phyloP scores from a whole-genome alignment of 2,797 vertebrate genomes.

The Alca torda region DNA sequence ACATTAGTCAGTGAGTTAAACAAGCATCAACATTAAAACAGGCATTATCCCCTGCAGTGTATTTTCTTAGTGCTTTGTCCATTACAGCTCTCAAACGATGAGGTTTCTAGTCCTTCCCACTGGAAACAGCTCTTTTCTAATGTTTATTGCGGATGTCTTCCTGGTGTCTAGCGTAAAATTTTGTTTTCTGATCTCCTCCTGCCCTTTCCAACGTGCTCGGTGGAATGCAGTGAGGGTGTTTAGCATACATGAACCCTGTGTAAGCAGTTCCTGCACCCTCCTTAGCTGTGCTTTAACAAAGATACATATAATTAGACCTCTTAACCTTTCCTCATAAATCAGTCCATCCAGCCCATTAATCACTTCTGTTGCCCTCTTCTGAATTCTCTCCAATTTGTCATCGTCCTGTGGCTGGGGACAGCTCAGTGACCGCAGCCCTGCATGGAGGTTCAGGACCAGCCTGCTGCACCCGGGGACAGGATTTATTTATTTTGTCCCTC shows the following conservation, averaged over 20 bases:
- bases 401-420: background rate
- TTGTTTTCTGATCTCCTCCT: background rate
- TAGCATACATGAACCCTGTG: background rate
- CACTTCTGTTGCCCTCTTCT: slow-evolving; percentile 34
- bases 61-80: slow-evolving; percentile 60
- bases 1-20: slow-evolving; percentile 61
- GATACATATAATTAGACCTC: slow-evolving; percentile 57
- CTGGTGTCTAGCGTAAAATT: background rate
- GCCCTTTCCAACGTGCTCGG: background rate
- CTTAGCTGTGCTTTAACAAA: slow-evolving; percentile 43
- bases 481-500: slow-evolving; percentile 6
- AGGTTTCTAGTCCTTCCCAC: slow-evolving; percentile 2
- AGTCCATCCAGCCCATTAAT: slow-evolving; percentile 51
- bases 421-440: background rate
- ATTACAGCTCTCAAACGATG: slow-evolving; percentile 18
- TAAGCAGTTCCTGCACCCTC: background rate
- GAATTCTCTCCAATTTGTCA: slow-evolving; percentile 53
- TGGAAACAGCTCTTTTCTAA: slow-evolving; percentile 17
- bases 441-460: background rate
- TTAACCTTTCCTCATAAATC: slow-evolving; percentile 55
- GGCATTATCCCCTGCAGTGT: slow-evolving; percentile 57
- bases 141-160: background rate
- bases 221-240: background rate
- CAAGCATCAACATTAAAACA: slow-evolving; percentile 55
- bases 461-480: background rate